phyloP scores from a whole-genome alignment of 2,113 vertebrate genomes.

The Agelaius phoeniceus region DNA sequence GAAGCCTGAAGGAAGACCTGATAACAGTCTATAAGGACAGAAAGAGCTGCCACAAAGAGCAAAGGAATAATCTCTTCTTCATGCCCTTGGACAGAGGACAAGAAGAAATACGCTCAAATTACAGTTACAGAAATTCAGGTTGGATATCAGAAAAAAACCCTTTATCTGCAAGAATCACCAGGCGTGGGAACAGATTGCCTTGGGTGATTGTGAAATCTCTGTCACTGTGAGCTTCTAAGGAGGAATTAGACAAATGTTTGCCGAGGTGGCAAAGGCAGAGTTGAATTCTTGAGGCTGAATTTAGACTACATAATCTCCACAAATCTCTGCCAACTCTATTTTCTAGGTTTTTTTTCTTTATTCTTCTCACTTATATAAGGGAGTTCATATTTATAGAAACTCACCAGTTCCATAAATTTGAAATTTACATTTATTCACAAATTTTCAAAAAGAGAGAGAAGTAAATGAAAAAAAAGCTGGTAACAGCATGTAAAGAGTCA shows the following conservation, averaged over 20 bases:
- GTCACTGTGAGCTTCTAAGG: not conserved
- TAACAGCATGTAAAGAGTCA: not conserved
- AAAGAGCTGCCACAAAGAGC: not conserved
- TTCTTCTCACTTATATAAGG: not conserved
- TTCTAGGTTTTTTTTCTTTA: not conserved
- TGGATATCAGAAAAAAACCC: constrained; percentile 6
- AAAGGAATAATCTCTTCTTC: not conserved
- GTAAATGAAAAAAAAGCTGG: not conserved
- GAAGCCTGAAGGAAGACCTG: constrained; percentile 24
- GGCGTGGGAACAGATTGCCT: not conserved
- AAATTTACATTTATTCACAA: not conserved
- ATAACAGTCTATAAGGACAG: not conserved
- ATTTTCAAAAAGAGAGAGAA: not conserved
- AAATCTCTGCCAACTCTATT: not conserved
- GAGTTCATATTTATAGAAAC: not conserved
- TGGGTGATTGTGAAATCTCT: not conserved
- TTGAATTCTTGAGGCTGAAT: not conserved
- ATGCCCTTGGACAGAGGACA: not conserved
- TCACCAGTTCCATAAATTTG: not conserved
- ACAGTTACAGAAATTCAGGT: not conserved
- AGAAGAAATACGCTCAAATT: not conserved
- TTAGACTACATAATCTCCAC: not conserved
- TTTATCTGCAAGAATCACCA: not conserved
- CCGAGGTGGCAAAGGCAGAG: not conserved
- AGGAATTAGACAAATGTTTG: not conserved